Evolutionary conservation across 2,113 vertebrate genomes (phyloP), one percentile per base, ranked within the genome.

Genomic region (Odocoileus virginianus): DNA sequence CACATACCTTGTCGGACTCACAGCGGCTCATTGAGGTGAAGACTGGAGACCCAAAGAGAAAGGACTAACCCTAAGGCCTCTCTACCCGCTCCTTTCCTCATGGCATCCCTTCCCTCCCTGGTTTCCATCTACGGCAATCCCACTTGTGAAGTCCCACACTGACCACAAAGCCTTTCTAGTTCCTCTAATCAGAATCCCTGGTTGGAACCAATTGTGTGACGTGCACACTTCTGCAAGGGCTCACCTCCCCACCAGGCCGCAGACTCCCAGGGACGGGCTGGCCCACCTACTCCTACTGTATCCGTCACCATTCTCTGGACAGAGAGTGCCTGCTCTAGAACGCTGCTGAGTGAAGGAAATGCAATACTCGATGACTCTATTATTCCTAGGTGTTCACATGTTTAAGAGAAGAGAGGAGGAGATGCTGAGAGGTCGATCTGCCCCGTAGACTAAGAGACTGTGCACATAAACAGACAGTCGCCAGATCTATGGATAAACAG

Each of bases 1-100:
- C 10, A 36, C 1, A 0, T 0, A 2, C 14, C 0, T 2, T 4
- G 43, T 60, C 13, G 3, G 47, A 61, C 81, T 43, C 76, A 3
- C 25, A 30, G 47, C 1, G 0, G 15, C 64, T 76, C 45, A 15
- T 1, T 2, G 14, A 36, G 40, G 21, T 3, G 40, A 79, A 67
- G 55, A 33, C 21, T 13, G 6, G 11, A n/a, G 82, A n/a, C 27
- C 5, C 30, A 12, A n/a, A 91, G 47, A 85, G 27, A 16, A 78
- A 55, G 30, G 40, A 45, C 79, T 50, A 50, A 25, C 15, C 9
- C 15, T 25, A 7, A 17, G 55, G 36, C 23, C 28, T 27, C 55
- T 30, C 7, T 6, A 6, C 58, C 81, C 0, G 0, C 3, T 12
- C 30, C 43, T 50, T 67, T n/a, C 55, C 43, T 92, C 54, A 36